Conservation (phyloP, 1,140 invertebrate genomes). For the Apis mellifera region DNA sequence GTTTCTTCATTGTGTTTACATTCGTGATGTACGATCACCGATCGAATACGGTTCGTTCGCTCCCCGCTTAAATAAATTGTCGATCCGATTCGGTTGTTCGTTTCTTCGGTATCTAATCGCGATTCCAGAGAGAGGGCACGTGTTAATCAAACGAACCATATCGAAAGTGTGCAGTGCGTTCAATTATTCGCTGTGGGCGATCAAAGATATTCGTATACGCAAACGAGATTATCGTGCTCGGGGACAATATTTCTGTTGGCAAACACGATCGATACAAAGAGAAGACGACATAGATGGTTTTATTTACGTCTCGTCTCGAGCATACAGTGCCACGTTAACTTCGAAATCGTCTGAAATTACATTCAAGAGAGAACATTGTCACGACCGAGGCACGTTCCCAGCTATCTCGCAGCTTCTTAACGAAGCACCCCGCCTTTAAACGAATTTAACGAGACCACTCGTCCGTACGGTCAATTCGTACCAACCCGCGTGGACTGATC, state of each 20-base stretch:
- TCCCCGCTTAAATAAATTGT: background rate
- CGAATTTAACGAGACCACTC: slow-evolving; percentile 52
- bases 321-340: background rate
- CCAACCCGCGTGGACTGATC: slow-evolving; percentile 38
- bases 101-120: background rate
- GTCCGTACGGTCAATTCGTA: slow-evolving; percentile 48
- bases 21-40: background rate
- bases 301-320: background rate
- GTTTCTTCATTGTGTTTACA: background rate
- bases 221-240: background rate
- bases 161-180: background rate
- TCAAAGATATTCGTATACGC: background rate
- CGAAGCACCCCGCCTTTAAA: slow-evolving; percentile 34
- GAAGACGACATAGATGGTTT: background rate
- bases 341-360: background rate
- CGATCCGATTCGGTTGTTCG: background rate
- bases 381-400: background rate
- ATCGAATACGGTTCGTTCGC: no score
- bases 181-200: background rate
- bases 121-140: background rate
- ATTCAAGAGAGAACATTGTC: background rate
- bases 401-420: slow-evolving; percentile 8
- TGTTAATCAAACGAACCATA: background rate
- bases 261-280: background rate
- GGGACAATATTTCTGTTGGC: background rate